Conservation (phyloP, 2,113 vertebrate species). For the Pangasianodon gigas region DNA sequence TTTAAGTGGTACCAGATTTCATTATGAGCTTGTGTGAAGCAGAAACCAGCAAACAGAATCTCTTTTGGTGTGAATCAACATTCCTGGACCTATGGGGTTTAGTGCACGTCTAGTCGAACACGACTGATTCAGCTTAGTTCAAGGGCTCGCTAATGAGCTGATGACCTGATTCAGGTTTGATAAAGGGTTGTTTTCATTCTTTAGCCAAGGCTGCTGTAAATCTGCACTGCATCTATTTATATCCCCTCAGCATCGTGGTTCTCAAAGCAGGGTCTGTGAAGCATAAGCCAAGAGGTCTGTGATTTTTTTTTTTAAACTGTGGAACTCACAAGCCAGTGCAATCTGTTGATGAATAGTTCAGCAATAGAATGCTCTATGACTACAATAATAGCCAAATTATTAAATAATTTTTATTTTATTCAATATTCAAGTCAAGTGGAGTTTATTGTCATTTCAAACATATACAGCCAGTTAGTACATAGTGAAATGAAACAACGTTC, state of each 20-base stretch:
- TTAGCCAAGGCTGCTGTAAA: not conserved
- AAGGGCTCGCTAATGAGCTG: constrained; percentile 1
- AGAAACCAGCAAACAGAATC: not conserved
- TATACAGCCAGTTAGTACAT: too few relatives aligned
- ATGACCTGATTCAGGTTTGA: not conserved
- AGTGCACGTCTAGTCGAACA: not conserved
- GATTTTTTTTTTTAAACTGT: not conserved
- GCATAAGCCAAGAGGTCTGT: not conserved
- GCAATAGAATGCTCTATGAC: not conserved
- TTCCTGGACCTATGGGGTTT: not conserved
- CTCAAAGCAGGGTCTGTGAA: not conserved
- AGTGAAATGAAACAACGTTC: too few relatives aligned
- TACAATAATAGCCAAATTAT: not conserved
- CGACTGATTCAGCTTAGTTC: not conserved
- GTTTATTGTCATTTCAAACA: too few relatives aligned
- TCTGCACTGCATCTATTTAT: not conserved
- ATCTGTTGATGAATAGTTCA: not conserved
- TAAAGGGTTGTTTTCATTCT: not conserved
- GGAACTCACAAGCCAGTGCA: not conserved
- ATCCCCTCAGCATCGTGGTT: not conserved
- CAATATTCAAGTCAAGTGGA: too few relatives aligned
- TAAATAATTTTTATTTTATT: too few relatives aligned
- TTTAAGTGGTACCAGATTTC: not conserved
- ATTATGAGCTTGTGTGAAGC: not conserved
- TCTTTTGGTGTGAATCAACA: not conserved